Conservation (phyloP, 2,797 vertebrate genomes). For the Enteromius paludinosus region DNA sequence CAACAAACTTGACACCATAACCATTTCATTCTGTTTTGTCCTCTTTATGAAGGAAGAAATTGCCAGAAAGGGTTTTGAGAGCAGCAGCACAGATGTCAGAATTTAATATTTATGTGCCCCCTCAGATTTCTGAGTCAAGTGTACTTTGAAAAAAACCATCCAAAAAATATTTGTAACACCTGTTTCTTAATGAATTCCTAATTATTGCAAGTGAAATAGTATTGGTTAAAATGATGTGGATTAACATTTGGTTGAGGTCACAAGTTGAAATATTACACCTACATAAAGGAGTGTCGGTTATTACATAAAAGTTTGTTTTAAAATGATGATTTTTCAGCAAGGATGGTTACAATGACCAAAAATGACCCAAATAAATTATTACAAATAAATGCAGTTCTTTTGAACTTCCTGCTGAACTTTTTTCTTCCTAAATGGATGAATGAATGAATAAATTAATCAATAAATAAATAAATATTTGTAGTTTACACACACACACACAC, state of each 20-base stretch:
- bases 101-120: not conserved
- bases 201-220: not conserved
- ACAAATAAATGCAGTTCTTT: not conserved
- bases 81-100: not conserved
- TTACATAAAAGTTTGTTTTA: not conserved
- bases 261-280: not conserved
- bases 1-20: not conserved
- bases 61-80: not conserved
- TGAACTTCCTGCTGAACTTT: not conserved
- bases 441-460: no score
- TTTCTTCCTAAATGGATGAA: no score
- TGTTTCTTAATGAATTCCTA: not conserved
- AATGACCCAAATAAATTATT: not conserved
- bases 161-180: not conserved
- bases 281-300: not conserved
- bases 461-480: no score
- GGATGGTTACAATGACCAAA: not conserved
- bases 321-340: not conserved
- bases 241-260: not conserved
- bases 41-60: not conserved
- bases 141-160: not conserved
- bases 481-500: no score
- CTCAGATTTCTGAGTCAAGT: not conserved
- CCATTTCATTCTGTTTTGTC: not conserved
- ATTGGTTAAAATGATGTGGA: not conserved